phyloP scores from a whole-genome alignment of 2,113 vertebrate species.

The Mellivora capensis region DNA sequence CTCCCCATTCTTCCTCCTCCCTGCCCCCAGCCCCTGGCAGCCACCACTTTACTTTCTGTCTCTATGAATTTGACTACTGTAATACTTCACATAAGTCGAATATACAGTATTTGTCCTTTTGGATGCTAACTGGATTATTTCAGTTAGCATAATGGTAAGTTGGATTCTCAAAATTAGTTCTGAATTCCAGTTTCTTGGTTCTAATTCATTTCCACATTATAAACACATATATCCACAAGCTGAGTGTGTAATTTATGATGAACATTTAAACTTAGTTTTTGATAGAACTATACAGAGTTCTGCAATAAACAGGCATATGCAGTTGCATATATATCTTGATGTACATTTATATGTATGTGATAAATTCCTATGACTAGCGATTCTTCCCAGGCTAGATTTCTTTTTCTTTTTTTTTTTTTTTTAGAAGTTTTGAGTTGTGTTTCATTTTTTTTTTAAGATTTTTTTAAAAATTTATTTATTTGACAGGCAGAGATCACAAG shows the following conservation, averaged over 20 bases:
- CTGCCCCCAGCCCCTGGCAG: not conserved
- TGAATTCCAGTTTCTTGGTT: not conserved
- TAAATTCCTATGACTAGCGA: not conserved
- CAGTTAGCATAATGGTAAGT: not conserved
- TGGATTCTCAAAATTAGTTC: slow-evolving; percentile 16
- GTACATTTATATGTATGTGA: not conserved
- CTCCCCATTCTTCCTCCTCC: not conserved
- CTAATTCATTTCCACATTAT: not conserved
- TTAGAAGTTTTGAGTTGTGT: too few species aligned
- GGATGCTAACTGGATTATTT: not conserved
- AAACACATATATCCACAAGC: not conserved
- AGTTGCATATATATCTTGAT: not conserved
- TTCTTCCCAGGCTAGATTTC: not conserved
- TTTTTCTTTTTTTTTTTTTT: too few species aligned
- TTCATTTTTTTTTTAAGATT: too few species aligned
- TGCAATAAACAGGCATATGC: not conserved
- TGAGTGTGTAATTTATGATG: not conserved
- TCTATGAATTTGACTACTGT: slow-evolving; percentile 5
- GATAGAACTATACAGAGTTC: not conserved
- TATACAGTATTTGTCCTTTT: not conserved
- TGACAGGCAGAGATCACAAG: too few species aligned
- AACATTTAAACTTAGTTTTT: slow-evolving; percentile 35
- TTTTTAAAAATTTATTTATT: too few species aligned
- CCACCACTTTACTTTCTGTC: not conserved
- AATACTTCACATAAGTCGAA: not conserved